Evolutionary conservation across 1,140 invertebrate species (phyloP).

Genomic region (Hylaeus volcanicus): DNA sequence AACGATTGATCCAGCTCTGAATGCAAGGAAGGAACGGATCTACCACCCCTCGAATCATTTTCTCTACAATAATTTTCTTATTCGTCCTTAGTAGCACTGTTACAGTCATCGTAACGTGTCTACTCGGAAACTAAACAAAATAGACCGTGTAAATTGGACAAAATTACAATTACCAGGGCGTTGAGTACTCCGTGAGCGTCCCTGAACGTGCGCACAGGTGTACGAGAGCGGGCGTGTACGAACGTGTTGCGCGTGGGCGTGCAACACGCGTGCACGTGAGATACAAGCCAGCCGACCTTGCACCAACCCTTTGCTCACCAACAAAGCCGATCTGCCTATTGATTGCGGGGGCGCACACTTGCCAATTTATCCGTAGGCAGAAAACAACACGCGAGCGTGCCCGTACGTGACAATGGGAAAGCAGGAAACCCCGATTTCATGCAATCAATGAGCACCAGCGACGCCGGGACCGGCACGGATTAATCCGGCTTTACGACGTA

Average conservation of each 20-base stretch:
- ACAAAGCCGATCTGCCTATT: slow-evolving; percentile 68
- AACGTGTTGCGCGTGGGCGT: not conserved
- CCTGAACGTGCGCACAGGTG: slow-evolving; percentile 8
- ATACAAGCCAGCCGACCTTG: slow-evolving; percentile 57
- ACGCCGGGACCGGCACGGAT: slow-evolving; percentile 55
- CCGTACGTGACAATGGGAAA: slow-evolving; percentile 65
- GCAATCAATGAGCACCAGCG: slow-evolving; percentile 69
- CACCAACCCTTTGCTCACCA: slow-evolving; percentile 43
- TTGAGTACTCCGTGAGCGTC: not conserved
- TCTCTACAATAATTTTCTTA: too few species aligned
- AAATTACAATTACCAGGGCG: too few species aligned
- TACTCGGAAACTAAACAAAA: too few species aligned
- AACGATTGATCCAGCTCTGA: too few species aligned
- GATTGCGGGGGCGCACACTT: slow-evolving; percentile 70
- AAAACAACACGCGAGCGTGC: slow-evolving; percentile 58
- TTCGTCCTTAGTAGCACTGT: too few species aligned
- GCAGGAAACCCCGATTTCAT: slow-evolving; percentile 69
- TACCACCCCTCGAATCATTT: too few species aligned
- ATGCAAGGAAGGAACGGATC: too few species aligned
- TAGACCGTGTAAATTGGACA: too few species aligned
- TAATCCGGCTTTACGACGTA: slow-evolving; percentile 60
- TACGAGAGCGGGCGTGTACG: not conserved
- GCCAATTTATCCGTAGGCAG: slow-evolving; percentile 71
- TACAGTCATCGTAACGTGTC: too few species aligned
- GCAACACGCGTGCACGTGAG: slow-evolving; percentile 24